These are phyloP conservation scores for Heterotis niloticus DNA, from an alignment of 2,113 vertebrate genomes.

Conservation along the genomic window DNA sequence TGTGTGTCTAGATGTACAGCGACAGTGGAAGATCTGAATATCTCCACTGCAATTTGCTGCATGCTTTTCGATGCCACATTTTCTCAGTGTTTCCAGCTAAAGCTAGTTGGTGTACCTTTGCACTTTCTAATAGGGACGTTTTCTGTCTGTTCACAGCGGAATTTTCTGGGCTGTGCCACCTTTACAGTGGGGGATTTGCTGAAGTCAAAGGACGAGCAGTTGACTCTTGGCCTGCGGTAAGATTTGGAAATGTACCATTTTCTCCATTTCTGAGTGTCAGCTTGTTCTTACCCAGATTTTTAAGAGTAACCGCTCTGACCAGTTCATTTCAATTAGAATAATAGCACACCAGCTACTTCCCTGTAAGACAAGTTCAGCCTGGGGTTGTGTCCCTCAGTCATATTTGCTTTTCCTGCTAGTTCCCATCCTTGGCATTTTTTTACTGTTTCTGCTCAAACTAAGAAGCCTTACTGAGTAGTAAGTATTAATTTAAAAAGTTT, in stretches of 20 bases:
- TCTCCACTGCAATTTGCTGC: background rate
- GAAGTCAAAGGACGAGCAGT: constrained; percentile 82
- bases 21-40: background rate
- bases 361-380: background rate
- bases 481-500: no score
- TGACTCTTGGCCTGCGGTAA: constrained; percentile 86
- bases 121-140: constrained; percentile 18
- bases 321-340: background rate
- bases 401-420: background rate
- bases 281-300: background rate
- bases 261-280: background rate
- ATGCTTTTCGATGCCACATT: background rate
- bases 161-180: constrained; percentile 82
- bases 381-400: background rate
- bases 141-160: constrained; percentile 69
- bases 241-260: constrained; percentile 33
- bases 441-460: no score
- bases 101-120: background rate
- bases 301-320: no score
- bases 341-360: background rate
- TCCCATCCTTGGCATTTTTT: background rate
- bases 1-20: background rate
- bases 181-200: constrained; percentile 85
- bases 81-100: background rate
- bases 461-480: no score